Conservation (phyloP, 2,888 invertebrate genomes). For the Lysandra coridon region DNA sequence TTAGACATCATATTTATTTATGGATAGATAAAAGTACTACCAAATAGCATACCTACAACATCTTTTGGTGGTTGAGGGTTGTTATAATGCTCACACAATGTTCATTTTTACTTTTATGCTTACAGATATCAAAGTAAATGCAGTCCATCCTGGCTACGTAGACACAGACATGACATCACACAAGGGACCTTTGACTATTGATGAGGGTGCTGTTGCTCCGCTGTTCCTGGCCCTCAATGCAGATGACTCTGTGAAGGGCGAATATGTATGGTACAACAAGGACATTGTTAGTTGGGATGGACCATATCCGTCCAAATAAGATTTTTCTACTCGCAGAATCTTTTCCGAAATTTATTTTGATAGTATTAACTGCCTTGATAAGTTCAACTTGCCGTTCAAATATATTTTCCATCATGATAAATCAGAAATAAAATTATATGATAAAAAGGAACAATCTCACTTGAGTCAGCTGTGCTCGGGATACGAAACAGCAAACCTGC, state of each 20-base stretch:
- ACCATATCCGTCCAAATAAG: background rate
- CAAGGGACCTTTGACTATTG: constrained; percentile 81
- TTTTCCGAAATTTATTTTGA: no score
- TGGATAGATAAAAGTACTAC: background rate
- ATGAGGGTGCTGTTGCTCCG: constrained; percentile 79
- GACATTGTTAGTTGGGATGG: constrained; percentile 78
- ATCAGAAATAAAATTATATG: no score
- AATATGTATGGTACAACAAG: constrained; percentile 83
- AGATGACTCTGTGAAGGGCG: constrained; percentile 78
- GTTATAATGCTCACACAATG: background rate
- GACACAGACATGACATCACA: constrained; percentile 88
- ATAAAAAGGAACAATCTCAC: no score
- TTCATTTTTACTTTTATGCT: constrained; percentile 40
- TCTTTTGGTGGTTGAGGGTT: no score
- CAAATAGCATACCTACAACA: background rate
- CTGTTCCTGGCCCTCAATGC: constrained; percentile 79
- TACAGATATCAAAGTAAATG: constrained; percentile 84
- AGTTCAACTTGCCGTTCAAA: no score
- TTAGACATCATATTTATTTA: background rate
- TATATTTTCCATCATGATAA: no score
- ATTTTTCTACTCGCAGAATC: no score
- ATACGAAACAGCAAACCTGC: no score
- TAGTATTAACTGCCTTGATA: no score
- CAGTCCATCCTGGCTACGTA: constrained; percentile 88
- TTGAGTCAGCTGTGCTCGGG: no score